Base-by-base conservation (phyloP, 2,113 vertebrate species). In the Pipa parva region DNA sequence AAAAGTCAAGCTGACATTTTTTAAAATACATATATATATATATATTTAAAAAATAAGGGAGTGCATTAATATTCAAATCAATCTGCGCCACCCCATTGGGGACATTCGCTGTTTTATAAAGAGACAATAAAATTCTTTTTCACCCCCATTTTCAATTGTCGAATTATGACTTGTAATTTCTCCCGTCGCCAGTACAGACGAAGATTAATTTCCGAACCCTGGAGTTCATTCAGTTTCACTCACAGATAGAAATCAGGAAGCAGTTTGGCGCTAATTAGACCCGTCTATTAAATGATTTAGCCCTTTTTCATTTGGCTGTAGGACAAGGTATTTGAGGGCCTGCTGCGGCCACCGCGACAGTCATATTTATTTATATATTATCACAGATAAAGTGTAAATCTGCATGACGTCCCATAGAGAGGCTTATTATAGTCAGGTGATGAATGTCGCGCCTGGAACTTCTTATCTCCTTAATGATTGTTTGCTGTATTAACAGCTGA, bases 41-140 rank as follows among this genome's bases (percentile, higher is more conserved):
- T n/a, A n/a, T n/a, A n/a, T n/a, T n/a, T n/a, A n/a, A n/a, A n/a
- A n/a, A n/a, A n/a, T n/a, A n/a, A n/a, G n/a, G n/a, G n/a, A n/a
- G n/a, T n/a, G n/a, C n/a, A n/a, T n/a, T n/a, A n/a, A n/a, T n/a
- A n/a, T n/a, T n/a, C n/a, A n/a, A n/a, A n/a, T n/a, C 81, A 85
- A 87, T 90, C 87, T 87, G 77, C 77, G 78, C 78, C 70, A 66
- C 86, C 85, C 82, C 84, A 83, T 73, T 79, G 80, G 88, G 70
- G 76, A 72, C 78, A 73, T 68, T 85, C 59, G 18, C 66, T 81
- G 82, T 88, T 90, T 90, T 90, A 89, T 89, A 88, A 88, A 78
- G 80, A 80, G 72, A 81, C 89, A 88, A 88, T 88, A 83, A 90
- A 89, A 89, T 91, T 90, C 86, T 87, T 79, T 90, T 90, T 87